Evolutionary conservation across 1,140 invertebrate species (phyloP).

Genomic region (Branchinecta lindahli): DNA sequence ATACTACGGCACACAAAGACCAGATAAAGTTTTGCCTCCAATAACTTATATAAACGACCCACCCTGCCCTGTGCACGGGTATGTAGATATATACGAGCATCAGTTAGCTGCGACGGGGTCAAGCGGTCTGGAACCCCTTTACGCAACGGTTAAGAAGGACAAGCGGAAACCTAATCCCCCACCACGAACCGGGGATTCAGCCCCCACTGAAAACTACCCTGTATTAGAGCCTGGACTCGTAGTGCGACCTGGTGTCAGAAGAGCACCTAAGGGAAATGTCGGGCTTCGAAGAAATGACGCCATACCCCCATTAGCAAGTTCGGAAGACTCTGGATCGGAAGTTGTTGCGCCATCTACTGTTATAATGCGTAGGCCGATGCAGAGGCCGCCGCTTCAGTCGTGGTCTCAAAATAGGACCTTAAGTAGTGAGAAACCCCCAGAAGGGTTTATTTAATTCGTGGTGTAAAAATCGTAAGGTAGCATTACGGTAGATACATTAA

Average conservation of each 20-base stretch:
- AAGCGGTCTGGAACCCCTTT: conserved; percentile 10
- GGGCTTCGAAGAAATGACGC: not conserved
- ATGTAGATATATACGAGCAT: not conserved
- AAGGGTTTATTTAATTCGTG: no score
- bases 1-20: not conserved
- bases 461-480: no score
- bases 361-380: no score
- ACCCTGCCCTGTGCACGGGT: not conserved
- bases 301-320: not conserved
- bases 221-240: conserved; percentile 16
- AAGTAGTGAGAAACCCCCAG: no score
- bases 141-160: conserved; percentile 17
- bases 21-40: conserved; percentile 30
- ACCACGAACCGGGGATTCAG: conserved; percentile 6
- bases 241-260: conserved; percentile 14
- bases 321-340: not conserved
- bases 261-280: not conserved
- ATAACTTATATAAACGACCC: not conserved
- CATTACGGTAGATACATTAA: no score
- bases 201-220: not conserved
- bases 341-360: not conserved
- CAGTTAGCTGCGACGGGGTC: no score
- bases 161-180: conserved; percentile 4
- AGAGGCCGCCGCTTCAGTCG: no score
- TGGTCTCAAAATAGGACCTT: no score